Evolutionary conservation across 2,888 invertebrate species (phyloP).

Genomic region (Acanthosepion esculentum): DNA sequence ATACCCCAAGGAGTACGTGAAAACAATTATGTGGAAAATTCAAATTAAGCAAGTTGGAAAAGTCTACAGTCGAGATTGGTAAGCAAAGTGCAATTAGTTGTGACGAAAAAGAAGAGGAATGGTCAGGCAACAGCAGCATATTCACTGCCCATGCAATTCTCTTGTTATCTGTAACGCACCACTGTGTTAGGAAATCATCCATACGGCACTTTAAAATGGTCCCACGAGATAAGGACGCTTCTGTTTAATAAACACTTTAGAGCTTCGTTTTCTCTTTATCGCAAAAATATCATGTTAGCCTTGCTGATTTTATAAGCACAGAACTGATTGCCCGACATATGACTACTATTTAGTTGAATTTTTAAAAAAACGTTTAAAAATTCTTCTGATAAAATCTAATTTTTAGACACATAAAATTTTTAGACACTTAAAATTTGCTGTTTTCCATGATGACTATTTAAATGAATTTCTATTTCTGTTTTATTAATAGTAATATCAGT

Average conservation of each 20-base stretch:
- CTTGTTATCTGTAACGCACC: conserved; percentile 8
- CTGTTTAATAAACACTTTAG: background rate
- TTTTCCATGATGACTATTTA: no score
- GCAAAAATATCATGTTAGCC: background rate
- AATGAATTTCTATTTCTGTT: no score
- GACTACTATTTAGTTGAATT: no score
- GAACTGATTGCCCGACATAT: background rate
- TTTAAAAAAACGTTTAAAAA: no score
- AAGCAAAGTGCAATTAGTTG: background rate
- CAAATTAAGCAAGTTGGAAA: background rate
- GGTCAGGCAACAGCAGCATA: background rate
- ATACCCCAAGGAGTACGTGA: background rate
- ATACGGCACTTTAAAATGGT: background rate
- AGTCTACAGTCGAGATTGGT: background rate
- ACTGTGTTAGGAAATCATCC: background rate
- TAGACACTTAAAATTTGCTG: no score
- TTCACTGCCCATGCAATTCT: background rate
- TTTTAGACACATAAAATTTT: no score
- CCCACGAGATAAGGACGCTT: background rate
- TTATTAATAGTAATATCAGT: no score
- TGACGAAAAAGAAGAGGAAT: background rate
- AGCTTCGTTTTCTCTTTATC: background rate
- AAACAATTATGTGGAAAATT: background rate
- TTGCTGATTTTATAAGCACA: conserved; percentile 9
- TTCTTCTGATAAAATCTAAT: no score